Percentiles rank a stretch among this genome's conserved stretches.
Conservation (phyloP, 2,888 invertebrate genomes). For the Physocephala rufipes region DNA sequence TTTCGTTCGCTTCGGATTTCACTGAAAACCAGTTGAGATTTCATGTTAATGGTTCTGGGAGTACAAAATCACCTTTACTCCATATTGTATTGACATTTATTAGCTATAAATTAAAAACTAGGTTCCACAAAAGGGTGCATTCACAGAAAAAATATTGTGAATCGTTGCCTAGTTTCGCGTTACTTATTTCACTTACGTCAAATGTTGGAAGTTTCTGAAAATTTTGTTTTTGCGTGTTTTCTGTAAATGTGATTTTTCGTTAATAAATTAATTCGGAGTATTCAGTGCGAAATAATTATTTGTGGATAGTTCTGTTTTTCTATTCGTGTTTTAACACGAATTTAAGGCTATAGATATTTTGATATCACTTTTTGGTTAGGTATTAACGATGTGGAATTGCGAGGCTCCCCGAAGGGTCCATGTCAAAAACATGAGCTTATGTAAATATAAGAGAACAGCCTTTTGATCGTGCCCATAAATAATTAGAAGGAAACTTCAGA, state of each 20-base stretch:
- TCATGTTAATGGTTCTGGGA: too few species aligned
- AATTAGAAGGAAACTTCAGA: too few species aligned
- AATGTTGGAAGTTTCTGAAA: constrained; percentile 49
- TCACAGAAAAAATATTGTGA: too few species aligned
- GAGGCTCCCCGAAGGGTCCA: background rate
- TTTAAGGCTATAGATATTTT: background rate
- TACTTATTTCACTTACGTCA: constrained; percentile 39
- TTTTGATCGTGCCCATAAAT: background rate
- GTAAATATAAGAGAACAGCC: background rate
- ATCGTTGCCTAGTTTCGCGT: too few species aligned
- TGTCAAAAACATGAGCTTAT: constrained; percentile 1
- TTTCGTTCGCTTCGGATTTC: too few species aligned
- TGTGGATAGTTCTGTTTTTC: too few species aligned
- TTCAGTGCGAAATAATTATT: background rate
- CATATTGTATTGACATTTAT: too few species aligned
- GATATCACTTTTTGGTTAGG: constrained; percentile 35
- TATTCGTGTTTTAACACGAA: background rate
- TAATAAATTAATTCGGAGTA: background rate
- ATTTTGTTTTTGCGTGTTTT: constrained; percentile 56
- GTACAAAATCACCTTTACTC: too few species aligned
- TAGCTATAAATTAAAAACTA: too few species aligned
- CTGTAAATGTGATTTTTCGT: constrained; percentile 36
- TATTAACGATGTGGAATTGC: constrained; percentile 18
- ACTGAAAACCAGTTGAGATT: too few species aligned
- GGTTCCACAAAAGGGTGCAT: too few species aligned